phyloP scores from a whole-genome alignment of 2,797 vertebrate species.

The Enteromius mattozi region DNA sequence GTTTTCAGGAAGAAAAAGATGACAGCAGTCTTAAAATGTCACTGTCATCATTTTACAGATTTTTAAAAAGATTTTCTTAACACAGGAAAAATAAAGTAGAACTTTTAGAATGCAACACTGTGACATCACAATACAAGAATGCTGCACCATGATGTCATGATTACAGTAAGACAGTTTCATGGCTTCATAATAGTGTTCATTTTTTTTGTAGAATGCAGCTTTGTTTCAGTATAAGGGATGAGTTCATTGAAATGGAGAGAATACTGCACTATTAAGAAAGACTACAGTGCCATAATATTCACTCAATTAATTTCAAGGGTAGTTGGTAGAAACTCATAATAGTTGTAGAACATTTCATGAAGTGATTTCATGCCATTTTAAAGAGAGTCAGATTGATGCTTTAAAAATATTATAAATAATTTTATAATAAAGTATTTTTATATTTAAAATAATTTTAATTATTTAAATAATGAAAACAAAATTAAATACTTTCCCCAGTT shows the following conservation, averaged over 20 bases:
- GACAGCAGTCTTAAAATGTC: conserved; percentile 20
- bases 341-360: not conserved
- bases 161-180: not conserved
- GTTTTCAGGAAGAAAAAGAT: not conserved
- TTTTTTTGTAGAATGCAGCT: not conserved
- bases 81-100: not conserved
- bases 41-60: not conserved
- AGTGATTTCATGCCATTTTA: not conserved
- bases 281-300: not conserved
- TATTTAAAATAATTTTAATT: not conserved
- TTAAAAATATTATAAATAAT: not conserved
- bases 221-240: not conserved
- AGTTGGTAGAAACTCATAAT: not conserved
- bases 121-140: conserved; percentile 6
- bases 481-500: not conserved
- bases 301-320: not conserved
- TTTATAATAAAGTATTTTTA: not conserved
- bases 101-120: not conserved
- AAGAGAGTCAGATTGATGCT: not conserved
- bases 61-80: not conserved
- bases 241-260: not conserved
- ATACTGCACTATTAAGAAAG: not conserved
- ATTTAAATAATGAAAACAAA: not conserved
- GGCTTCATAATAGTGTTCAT: not conserved
- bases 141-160: conserved; percentile 14